Evolutionary conservation across 1,140 invertebrate genomes (phyloP).

Genomic region (Drosophila elegans): DNA sequence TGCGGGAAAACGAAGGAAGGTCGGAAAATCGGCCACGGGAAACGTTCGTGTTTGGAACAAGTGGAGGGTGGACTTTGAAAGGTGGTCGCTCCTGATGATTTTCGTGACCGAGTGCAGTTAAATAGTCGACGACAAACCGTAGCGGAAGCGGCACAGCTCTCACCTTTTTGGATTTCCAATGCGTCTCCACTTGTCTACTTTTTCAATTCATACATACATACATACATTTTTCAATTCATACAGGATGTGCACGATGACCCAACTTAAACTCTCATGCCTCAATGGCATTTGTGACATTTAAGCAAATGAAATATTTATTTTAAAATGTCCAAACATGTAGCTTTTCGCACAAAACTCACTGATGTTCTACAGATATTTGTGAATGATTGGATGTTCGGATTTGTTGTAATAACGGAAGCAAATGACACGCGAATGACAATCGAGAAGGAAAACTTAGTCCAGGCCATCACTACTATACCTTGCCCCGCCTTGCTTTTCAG

Average conservation of each 20-base stretch:
- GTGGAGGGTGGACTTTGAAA: slow-evolving; percentile 31
- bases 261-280: slow-evolving; percentile 5
- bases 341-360: too few species aligned
- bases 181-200: slow-evolving; percentile 18
- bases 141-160: slow-evolving; percentile 52
- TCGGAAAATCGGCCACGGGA: slow-evolving; percentile 57
- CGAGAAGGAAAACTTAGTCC: too few species aligned
- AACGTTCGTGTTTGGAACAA: slow-evolving; percentile 33
- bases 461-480: not conserved
- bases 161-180: slow-evolving; percentile 51
- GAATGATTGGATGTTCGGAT: too few species aligned
- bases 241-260: slow-evolving; percentile 41
- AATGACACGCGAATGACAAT: too few species aligned
- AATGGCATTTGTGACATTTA: slow-evolving; percentile 43
- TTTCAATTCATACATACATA: slow-evolving; percentile 3
- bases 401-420: too few species aligned
- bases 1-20: slow-evolving; percentile 5
- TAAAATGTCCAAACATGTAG: not conserved
- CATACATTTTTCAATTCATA: too few species aligned
- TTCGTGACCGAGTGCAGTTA: slow-evolving; percentile 83
- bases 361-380: too few species aligned
- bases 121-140: slow-evolving; percentile 72
- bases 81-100: slow-evolving; percentile 62
- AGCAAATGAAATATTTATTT: slow-evolving; percentile 57
- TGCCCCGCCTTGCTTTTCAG: slow-evolving; percentile 11